Percentiles rank a stretch among this genome's conserved stretches.
Evolutionary conservation across 2,888 invertebrate species (phyloP).

Genomic region (Odontocolon sp.): DNA sequence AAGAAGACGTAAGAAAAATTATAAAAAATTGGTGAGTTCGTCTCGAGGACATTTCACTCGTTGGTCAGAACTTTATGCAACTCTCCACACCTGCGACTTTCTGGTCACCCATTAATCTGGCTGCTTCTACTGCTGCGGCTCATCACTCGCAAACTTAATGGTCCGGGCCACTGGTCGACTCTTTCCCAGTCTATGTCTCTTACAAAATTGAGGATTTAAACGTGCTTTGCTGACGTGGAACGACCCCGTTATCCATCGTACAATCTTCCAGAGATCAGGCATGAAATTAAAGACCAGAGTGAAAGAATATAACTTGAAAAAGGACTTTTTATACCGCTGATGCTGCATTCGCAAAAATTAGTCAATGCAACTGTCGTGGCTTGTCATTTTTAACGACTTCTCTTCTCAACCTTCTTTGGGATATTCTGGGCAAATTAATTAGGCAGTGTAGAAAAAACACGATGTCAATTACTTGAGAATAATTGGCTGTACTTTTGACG

Average conservation of each 20-base stretch:
- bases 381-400: constrained; percentile 45
- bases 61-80: constrained; percentile 33
- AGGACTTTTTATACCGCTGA: not conserved
- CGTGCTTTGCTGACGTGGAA: not conserved
- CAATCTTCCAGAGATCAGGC: constrained; percentile 6
- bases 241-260: constrained; percentile 18
- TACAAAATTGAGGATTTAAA: constrained; percentile 23
- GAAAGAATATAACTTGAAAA: not conserved
- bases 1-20: not conserved
- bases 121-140: constrained; percentile 10
- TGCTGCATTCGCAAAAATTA: constrained; percentile 12
- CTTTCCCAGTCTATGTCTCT: constrained; percentile 19
- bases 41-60: constrained; percentile 28
- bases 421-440: constrained; percentile 1
- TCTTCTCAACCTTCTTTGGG: not conserved
- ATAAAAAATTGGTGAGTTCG: constrained; percentile 16
- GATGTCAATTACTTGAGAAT: too few species aligned
- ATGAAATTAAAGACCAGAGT: constrained; percentile 14
- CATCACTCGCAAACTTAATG: constrained; percentile 40
- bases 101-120: constrained; percentile 51
- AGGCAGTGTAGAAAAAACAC: not conserved
- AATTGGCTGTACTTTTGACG: too few species aligned
- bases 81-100: constrained; percentile 43
- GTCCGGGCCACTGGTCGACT: constrained; percentile 39
- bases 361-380: constrained; percentile 29